A percentile compares a stretch with the other conserved stretches of the same genome.
Evolutionary conservation across 2,113 vertebrate species (phyloP).

Genomic region (Pelodiscus sinensis): DNA sequence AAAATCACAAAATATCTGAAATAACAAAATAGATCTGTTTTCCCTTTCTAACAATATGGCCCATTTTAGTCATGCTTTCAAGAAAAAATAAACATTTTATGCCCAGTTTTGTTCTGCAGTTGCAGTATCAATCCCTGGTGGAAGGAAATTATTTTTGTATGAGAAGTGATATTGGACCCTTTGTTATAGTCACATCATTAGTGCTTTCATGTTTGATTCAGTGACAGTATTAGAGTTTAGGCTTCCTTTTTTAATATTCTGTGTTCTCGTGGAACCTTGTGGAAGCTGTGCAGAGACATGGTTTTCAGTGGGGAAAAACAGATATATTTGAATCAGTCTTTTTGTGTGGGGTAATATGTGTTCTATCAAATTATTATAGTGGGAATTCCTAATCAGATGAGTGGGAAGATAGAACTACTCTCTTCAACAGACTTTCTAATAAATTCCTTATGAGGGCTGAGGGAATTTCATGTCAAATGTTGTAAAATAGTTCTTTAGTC

Average conservation of each 20-base stretch:
- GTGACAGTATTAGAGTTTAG: constrained; percentile 18
- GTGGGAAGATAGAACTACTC: constrained; percentile 62
- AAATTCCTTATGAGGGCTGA: constrained; percentile 17
- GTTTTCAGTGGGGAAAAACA: constrained; percentile 56
- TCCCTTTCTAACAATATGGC: constrained; percentile 5
- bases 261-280: constrained; percentile 34
- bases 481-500: constrained; percentile 18
- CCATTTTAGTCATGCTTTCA: constrained; percentile 34
- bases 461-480: neutral
- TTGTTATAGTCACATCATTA: neutral
- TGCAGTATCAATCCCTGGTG: neutral
- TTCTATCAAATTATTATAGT: neutral
- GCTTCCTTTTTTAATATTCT: neutral
- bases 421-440: neutral
- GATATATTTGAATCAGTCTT: constrained; percentile 46
- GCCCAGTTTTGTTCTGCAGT: neutral
- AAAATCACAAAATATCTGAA: fast-evolving
- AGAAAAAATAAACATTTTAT: constrained; percentile 39
- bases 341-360: constrained; percentile 53
- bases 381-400: constrained; percentile 43
- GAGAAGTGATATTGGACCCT: constrained; percentile 23
- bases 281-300: constrained; percentile 33
- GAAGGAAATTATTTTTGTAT: constrained; percentile 13
- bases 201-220: constrained; percentile 65
- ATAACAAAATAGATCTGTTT: neutral